Evolutionary conservation across 2,888 invertebrate species (phyloP).

Genomic region (Papilio demoleus): DNA sequence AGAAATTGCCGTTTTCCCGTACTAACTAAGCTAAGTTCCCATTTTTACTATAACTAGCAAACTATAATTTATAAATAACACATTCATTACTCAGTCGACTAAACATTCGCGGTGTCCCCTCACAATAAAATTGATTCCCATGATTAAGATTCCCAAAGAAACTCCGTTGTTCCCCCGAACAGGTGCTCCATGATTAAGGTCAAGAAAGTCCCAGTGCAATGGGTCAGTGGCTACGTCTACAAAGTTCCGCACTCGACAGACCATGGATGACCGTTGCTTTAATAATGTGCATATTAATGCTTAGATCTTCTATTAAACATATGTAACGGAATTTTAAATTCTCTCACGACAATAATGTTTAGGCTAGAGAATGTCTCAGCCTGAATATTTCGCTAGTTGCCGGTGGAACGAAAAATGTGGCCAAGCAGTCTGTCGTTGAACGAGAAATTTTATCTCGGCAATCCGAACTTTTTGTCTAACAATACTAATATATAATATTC

Average conservation of each 20-base stretch:
- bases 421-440: no score
- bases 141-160: constrained; percentile 75
- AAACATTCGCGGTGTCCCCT: constrained; percentile 39
- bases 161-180: constrained; percentile 61
- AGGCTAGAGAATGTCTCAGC: no score
- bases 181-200: constrained; percentile 79
- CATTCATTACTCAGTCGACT: constrained; percentile 15
- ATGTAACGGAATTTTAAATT: constrained; percentile 24
- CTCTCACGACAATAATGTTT: background rate
- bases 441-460: no score
- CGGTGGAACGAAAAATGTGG: no score
- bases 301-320: background rate
- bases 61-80: no score
- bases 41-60: no score
- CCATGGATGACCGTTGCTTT: constrained; percentile 71
- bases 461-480: no score
- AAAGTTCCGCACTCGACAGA: constrained; percentile 57
- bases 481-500: no score
- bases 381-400: no score
- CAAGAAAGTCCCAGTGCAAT: constrained; percentile 76
- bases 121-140: constrained; percentile 64
- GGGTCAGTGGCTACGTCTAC: constrained; percentile 68
- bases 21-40: background rate
- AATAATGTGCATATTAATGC: constrained; percentile 41
- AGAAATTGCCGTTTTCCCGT: no score